phyloP scores from a whole-genome alignment of 2,888 invertebrate genomes.

The Vanessa cardui region DNA sequence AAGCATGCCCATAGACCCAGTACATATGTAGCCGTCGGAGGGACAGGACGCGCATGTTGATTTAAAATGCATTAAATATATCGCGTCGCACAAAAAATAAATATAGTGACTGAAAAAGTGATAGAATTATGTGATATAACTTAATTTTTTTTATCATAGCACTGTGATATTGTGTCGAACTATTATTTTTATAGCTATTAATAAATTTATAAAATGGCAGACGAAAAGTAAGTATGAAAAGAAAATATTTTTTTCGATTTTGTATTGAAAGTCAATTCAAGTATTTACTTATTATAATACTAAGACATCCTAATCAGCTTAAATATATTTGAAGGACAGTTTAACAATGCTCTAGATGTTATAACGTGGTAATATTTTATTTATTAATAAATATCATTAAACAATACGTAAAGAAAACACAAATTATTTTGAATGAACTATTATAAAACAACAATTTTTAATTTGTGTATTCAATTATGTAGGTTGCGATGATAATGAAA shows the following conservation, averaged over 20 bases:
- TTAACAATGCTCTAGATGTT: too few relatives aligned
- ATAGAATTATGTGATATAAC: conserved; percentile 50
- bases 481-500: conserved; percentile 20
- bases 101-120: conserved; percentile 30
- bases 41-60: conserved; percentile 38
- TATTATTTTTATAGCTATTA: conserved; percentile 33
- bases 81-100: conserved; percentile 30
- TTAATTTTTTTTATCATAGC: conserved; percentile 36
- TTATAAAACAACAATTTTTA: background rate
- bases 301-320: too few relatives aligned
- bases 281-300: too few relatives aligned
- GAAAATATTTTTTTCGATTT: background rate
- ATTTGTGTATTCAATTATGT: conserved; percentile 10
- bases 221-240: conserved; percentile 64
- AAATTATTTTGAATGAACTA: background rate
- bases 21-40: conserved; percentile 41
- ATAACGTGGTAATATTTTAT: too few relatives aligned
- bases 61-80: conserved; percentile 39
- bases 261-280: background rate
- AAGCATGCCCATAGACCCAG: conserved; percentile 44
- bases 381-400: too few relatives aligned
- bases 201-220: conserved; percentile 54
- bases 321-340: too few relatives aligned
- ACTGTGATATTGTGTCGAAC: conserved; percentile 64
- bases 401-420: too few relatives aligned